Conservation (phyloP, 2,797 vertebrate species). For the Oreonectes daqikongensis region DNA sequence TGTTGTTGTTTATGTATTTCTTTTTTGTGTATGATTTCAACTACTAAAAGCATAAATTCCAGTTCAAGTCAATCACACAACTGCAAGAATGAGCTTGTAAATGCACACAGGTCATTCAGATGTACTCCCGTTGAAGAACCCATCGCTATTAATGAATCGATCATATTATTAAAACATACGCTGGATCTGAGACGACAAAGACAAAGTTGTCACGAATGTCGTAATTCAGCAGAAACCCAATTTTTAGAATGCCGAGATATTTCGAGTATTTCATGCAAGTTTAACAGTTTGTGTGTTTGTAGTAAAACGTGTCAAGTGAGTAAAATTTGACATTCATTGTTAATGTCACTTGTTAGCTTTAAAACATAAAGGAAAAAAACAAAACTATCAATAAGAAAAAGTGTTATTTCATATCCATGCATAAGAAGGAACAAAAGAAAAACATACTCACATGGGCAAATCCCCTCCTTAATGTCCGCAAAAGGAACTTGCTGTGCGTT, state of each 20-base stretch:
- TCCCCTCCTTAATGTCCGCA: slow-evolving; percentile 3
- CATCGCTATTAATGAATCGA: neutral
- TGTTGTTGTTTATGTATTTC: neutral
- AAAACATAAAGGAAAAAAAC: slow-evolving; percentile 33
- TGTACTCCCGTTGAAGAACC: slow-evolving; percentile 5
- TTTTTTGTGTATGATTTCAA: slow-evolving; percentile 23
- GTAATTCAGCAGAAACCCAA: neutral
- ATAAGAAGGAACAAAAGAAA: slow-evolving; percentile 22
- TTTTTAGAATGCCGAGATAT: neutral
- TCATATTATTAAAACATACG: neutral
- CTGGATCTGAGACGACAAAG: neutral
- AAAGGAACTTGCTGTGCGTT: slow-evolving; percentile 30
- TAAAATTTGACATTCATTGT: neutral
- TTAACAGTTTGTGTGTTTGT: slow-evolving; percentile 11
- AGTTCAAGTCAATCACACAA: slow-evolving; percentile 31
- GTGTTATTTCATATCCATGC: slow-evolving; percentile 48
- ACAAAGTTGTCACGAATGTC: too few species aligned
- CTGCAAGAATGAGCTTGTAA: slow-evolving; percentile 18
- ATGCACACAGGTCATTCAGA: slow-evolving; percentile 22
- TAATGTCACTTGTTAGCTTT: slow-evolving; percentile 39
- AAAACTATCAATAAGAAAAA: slow-evolving; percentile 8
- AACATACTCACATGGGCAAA: slow-evolving; percentile 9
- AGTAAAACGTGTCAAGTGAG: slow-evolving; percentile 7
- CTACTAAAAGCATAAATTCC: slow-evolving; percentile 25
- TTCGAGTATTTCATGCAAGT: slow-evolving; percentile 4